Percentiles rank a stretch among this genome's conserved stretches.
Evolutionary conservation across 2,888 invertebrate genomes (phyloP).

Genomic region (Linnaemya vulpina): DNA sequence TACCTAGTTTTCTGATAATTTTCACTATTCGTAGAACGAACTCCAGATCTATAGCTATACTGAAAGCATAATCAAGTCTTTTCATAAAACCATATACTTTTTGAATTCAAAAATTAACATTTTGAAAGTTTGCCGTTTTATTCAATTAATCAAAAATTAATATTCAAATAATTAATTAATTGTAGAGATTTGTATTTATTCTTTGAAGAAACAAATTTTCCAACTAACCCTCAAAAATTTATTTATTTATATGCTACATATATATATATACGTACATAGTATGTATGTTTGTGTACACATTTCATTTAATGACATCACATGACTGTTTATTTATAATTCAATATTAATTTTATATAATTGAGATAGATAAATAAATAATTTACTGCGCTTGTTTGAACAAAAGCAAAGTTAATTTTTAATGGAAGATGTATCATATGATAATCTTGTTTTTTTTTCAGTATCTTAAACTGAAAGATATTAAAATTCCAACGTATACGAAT

Average conservation of each 20-base stretch:
- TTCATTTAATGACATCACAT: slow-evolving; percentile 26
- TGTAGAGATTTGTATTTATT: neutral
- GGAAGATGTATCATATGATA: neutral
- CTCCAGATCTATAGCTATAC: no score
- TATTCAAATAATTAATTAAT: no score
- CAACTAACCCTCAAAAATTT: neutral
- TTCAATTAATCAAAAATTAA: no score
- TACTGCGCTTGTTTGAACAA: neutral
- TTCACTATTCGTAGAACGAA: no score
- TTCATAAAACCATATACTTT: no score
- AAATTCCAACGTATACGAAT: no score
- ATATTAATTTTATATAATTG: slow-evolving; percentile 6
- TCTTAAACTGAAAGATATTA: no score
- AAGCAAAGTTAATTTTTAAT: neutral
- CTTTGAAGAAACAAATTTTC: neutral
- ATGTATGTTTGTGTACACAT: neutral
- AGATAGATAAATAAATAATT: neutral
- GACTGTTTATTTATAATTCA: slow-evolving; percentile 3
- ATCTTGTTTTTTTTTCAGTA: neutral
- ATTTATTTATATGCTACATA: neutral
- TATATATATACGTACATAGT: neutral
- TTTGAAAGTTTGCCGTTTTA: no score
- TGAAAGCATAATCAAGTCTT: no score
- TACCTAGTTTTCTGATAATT: no score
- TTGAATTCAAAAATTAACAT: no score